Base-by-base conservation (phyloP, 1,140 invertebrate genomes). In the Apis dorsata region DNA sequence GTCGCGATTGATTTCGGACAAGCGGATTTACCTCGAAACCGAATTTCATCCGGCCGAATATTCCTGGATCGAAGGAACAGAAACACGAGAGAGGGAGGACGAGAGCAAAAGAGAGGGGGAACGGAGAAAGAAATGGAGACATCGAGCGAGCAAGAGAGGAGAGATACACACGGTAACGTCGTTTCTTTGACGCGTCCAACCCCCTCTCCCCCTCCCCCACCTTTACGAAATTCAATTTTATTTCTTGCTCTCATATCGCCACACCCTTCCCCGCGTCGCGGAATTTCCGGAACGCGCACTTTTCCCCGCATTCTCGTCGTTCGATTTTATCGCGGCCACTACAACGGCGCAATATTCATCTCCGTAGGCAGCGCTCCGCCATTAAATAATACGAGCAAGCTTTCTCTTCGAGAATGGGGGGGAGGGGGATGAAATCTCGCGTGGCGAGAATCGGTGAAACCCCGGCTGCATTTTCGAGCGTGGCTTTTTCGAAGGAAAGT, bases 221-320 rank as follows among this genome's bases (percentile, higher is more conserved):
- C 28, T 2, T 57, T 24, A 28, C 24, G 59, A 76, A 83, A 79
- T 79, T 70, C 60, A 88, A 88, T 88, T 88, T 88, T 88, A 88
- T 88, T 88, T 88, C 84, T 88, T 88, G 86, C 83, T 79, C 86
- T 69, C 86, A 88, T 88, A 88, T 85, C 83, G 85, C 71, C 79
- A 65, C 83, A 66, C 60, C 77, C 78, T 68, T 24, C 82, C 81
- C 63, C 74, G 79, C 55, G 75, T 62, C 65, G 66, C 62, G 81
- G 86, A 88, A 88, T 88, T 88, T 75, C 78, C 78, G 81, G 87
- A 90, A 87, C 85, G 77, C 84, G 59, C 70, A 76, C 79, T 86
- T 88, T 85, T 85, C 84, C 84, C 84, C 85, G 81, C 85, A 86
- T 87, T 87, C 70, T 28, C 65, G 70, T 87, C 65, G 70, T 87